Evolutionary conservation across 2,797 vertebrate species (phyloP), one percentile per base, ranked within the genome.

Genomic region (Spinus pinus): DNA sequence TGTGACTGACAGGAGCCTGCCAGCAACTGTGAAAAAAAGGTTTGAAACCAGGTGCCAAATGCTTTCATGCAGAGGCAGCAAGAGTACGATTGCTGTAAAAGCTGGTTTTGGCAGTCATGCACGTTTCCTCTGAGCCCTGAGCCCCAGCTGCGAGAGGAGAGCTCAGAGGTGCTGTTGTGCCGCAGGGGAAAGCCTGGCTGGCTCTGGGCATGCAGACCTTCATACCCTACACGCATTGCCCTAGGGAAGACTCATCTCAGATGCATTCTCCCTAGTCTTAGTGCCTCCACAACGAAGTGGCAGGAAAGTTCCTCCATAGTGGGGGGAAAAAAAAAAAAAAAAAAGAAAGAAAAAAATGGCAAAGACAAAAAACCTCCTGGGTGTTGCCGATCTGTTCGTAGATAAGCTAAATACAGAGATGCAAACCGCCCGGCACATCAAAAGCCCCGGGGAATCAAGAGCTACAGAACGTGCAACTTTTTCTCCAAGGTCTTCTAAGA

Each of bases 11-110:
- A 58, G 58, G 2, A 89, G 39, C 61, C 58, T 64, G 65, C 50
- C 65, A 86, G 62, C 37, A 72, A 28, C 33, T 37, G 42, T 4
- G 20, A 51, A 61, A n/a, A 31, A 73, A 60, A 21, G 10, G 46
- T 50, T 61, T 81, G 73, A 88, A 93, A 67, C 30, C 86, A 91
- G 81, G 81, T 78, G 87, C 49, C 86, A 77, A 91, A 65, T 16
- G 47, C 54, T 83, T 69, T 88, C 51, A 46, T 37, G 33, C 58
- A 69, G 85, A 78, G 42, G 72, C 60, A 87, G 67, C 39, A 54
- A 50, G 54, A 42, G 78, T 54, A 80, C 0, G 1, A n/a, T 22
- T 37, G 65, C 85, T 65, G 24, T 49, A 70, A 37, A 62, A 64
- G 67, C 79, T 71, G 72, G 11, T 31, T 91, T 88, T 88, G 93